A percentile compares a stretch with the other conserved stretches of the same genome.
Conservation (phyloP, 2,797 vertebrate genomes). For the Threskiornis aethiopicus region DNA sequence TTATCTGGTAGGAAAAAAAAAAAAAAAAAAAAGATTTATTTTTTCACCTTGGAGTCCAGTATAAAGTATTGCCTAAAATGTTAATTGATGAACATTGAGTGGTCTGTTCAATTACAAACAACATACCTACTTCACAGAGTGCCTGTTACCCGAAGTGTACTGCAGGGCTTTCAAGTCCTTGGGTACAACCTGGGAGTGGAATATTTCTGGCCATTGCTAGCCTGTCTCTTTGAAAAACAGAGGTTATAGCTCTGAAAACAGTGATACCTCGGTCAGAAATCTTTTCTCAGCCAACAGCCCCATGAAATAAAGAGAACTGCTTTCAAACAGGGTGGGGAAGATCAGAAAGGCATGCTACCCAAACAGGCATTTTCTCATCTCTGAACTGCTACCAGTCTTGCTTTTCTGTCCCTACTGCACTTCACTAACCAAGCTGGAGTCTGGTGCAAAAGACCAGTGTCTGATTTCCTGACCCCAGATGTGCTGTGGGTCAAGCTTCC, state of each 20-base stretch:
- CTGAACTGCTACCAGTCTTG: not conserved
- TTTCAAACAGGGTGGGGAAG: not conserved
- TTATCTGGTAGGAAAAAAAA: not conserved
- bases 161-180: not conserved
- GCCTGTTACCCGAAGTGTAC: not conserved
- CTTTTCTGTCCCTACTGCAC: not conserved
- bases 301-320: not conserved
- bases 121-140: not conserved
- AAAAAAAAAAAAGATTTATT: not conserved
- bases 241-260: not conserved
- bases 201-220: not conserved
- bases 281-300: not conserved
- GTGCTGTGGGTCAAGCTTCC: rapidly evolving
- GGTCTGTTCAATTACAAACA: not conserved
- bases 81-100: not conserved
- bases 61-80: not conserved
- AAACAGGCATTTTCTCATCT: not conserved
- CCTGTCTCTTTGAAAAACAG: not conserved
- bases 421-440: not conserved
- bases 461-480: not conserved
- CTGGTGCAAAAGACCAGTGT: not conserved
- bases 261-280: not conserved
- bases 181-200: not conserved
- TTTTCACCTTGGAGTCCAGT: not conserved
- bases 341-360: not conserved